Evolutionary conservation across 2,797 vertebrate genomes (phyloP).

Genomic region (Cossypha dichroa): DNA sequence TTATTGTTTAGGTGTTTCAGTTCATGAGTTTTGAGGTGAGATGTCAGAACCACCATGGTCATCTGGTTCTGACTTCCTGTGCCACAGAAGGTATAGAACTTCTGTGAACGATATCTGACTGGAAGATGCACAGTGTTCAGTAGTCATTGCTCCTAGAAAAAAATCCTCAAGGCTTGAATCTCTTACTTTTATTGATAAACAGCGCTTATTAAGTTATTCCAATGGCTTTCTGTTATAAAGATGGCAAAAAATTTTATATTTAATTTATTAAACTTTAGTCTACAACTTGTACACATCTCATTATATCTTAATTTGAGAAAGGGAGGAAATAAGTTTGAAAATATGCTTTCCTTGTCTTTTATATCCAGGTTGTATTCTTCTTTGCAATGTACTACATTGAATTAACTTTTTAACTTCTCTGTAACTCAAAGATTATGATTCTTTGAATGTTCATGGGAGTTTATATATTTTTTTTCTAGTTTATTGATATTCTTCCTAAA

Average conservation of each 20-base stretch:
- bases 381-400: neutral
- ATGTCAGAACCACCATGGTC: neutral
- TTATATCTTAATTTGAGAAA: neutral
- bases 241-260: neutral
- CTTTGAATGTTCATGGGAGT: neutral
- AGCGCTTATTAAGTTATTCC: neutral
- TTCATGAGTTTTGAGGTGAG: neutral
- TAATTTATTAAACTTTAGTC: neutral
- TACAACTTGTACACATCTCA: neutral
- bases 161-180: neutral
- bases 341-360: neutral
- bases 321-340: neutral
- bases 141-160: neutral
- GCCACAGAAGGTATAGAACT: neutral
- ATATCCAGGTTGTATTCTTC: neutral
- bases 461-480: neutral
- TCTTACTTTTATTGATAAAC: neutral
- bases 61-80: neutral
- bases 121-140: neutral
- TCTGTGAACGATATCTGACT: neutral
- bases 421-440: neutral
- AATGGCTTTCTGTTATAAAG: neutral
- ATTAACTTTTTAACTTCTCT: neutral
- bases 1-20: neutral
- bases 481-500: neutral